Percentiles rank a stretch among this genome's conserved stretches.
Conservation (phyloP, 1,140 invertebrate species). For the Cecropterus lyciades region DNA sequence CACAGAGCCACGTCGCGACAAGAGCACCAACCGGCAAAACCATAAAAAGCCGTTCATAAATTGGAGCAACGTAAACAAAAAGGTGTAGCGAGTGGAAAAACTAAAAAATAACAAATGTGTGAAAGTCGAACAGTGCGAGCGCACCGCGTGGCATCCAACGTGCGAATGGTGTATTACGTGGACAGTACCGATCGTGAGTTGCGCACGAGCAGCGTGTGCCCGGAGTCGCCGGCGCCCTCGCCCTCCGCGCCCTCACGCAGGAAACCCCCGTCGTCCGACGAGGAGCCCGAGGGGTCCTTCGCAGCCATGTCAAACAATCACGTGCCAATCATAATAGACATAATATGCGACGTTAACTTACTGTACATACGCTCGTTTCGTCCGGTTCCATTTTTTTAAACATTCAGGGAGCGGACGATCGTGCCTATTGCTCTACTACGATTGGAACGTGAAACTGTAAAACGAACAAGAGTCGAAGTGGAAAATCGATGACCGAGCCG, state of each 20-base stretch:
- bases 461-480: slow-evolving; percentile 46
- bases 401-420: slow-evolving; percentile 11
- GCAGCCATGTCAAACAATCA: slow-evolving; percentile 64
- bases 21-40: slow-evolving; percentile 52
- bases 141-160: slow-evolving; percentile 44
- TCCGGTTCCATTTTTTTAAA: slow-evolving; percentile 27
- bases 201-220: slow-evolving; percentile 80
- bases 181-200: slow-evolving; percentile 76
- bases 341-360: slow-evolving; percentile 46
- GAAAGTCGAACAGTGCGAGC: slow-evolving; percentile 31
- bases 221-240: slow-evolving; percentile 66
- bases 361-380: slow-evolving; percentile 34
- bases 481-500: slow-evolving; percentile 70
- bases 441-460: slow-evolving; percentile 68
- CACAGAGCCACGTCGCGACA: slow-evolving; percentile 36
- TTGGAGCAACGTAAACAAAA: slow-evolving; percentile 68
- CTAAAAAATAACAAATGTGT: slow-evolving; percentile 45
- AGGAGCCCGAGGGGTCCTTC: slow-evolving; percentile 79
- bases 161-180: slow-evolving; percentile 43
- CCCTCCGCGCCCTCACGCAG: slow-evolving; percentile 65
- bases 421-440: slow-evolving; percentile 50
- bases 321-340: slow-evolving; percentile 51
- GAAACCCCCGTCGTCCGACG: slow-evolving; percentile 79
- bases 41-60: slow-evolving; percentile 66
- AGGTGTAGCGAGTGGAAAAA: slow-evolving; percentile 30